Conservation (phyloP, 2,888 invertebrate species). For the Protonemura montana region DNA sequence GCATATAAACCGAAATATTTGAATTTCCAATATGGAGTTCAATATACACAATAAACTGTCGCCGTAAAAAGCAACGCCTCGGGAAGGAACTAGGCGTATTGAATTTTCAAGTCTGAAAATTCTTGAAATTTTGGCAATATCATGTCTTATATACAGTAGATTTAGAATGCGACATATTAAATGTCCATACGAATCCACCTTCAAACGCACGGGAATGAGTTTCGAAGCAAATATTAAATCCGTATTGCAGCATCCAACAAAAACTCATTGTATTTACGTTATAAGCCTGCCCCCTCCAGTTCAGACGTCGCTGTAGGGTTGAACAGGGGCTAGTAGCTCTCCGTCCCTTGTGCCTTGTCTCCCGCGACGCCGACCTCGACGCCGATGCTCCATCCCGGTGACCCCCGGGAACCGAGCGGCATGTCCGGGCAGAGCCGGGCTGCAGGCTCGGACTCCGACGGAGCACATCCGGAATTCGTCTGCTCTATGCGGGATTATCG, state of each 20-base stretch:
- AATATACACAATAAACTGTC: not conserved
- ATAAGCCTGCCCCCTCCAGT: not conserved
- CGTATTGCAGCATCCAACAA: not conserved
- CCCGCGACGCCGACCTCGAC: not conserved
- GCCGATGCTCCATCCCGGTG: not conserved
- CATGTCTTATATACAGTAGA: not conserved
- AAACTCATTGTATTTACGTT: not conserved
- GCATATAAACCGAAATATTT: not conserved
- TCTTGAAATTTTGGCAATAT: not conserved
- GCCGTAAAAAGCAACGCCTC: not conserved
- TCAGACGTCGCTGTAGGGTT: not conserved
- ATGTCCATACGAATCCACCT: not conserved
- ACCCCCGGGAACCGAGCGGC: not conserved
- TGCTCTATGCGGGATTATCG: not conserved
- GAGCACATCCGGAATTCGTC: not conserved
- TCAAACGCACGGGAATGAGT: not conserved
- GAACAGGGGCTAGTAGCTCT: not conserved
- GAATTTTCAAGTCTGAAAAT: not conserved
- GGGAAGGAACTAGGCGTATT: not conserved
- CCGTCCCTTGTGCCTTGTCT: not conserved
- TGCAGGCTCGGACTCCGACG: no score
- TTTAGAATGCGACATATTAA: not conserved
- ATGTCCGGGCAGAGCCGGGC: not conserved
- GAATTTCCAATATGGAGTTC: not conserved
- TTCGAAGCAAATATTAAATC: not conserved